Evolutionary conservation across 2,888 invertebrate species (phyloP).

Genomic region (Scaeva pyrastri): DNA sequence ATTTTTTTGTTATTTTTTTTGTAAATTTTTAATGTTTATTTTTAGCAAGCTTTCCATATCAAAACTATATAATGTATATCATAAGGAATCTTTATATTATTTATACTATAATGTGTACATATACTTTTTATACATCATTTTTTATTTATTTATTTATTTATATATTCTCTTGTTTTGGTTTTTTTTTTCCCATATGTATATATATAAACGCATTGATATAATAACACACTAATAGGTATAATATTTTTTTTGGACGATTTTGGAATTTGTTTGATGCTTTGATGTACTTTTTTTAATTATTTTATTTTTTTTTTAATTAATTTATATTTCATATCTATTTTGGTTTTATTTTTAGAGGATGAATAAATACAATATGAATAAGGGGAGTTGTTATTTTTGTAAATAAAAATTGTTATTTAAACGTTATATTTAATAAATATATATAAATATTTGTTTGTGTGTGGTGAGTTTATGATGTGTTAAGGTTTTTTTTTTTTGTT

Average conservation of each 20-base stretch:
- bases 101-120: slow-evolving; percentile 65
- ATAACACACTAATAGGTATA: slow-evolving; percentile 74
- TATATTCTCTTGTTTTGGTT: slow-evolving; percentile 38
- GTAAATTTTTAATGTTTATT: slow-evolving; percentile 66
- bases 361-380: slow-evolving; percentile 71
- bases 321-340: slow-evolving; percentile 30
- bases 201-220: slow-evolving; percentile 64
- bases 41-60: slow-evolving; percentile 76
- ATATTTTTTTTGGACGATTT: slow-evolving; percentile 72
- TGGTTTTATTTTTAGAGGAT: slow-evolving; percentile 48
- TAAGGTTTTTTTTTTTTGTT: slow-evolving; percentile 27
- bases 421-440: slow-evolving; percentile 58
- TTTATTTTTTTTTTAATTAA: background rate
- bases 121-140: slow-evolving; percentile 59
- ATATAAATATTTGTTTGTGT: slow-evolving; percentile 35
- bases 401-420: slow-evolving; percentile 62
- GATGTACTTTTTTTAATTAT: slow-evolving; percentile 38
- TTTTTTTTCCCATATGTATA: slow-evolving; percentile 24
- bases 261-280: slow-evolving; percentile 71
- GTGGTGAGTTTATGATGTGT: slow-evolving; percentile 35
- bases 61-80: slow-evolving; percentile 76
- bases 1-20: slow-evolving; percentile 33
- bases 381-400: slow-evolving; percentile 53
- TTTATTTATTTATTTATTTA: slow-evolving; percentile 42
- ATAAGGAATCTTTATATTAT: slow-evolving; percentile 72